Percentiles rank a stretch among this genome's conserved stretches.
These are phyloP conservation scores for Apostichopus californicus DNA, from an alignment of 35 echinoderm and acorn worm genomes.

Conservation along the genomic window DNA sequence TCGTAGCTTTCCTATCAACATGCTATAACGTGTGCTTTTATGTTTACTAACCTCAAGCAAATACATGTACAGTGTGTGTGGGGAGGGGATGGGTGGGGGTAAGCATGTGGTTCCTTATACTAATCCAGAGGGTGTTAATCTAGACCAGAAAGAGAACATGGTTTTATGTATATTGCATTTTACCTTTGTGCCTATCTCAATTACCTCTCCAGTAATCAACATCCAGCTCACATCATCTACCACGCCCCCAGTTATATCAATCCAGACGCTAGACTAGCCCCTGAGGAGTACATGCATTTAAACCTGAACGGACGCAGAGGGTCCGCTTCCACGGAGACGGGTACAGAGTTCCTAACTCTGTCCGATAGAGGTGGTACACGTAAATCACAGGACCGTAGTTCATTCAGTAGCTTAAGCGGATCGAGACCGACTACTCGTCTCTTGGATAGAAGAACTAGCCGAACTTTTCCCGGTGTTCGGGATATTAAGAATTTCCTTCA, in stretches of 20 bases:
- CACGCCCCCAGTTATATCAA: slow-evolving; percentile 79
- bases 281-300: slow-evolving; percentile 76
- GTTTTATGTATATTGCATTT: neutral
- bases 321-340: slow-evolving; percentile 53
- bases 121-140: too few species aligned
- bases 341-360: slow-evolving; percentile 65
- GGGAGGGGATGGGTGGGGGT: too few species aligned
- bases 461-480: slow-evolving; percentile 60
- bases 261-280: slow-evolving; percentile 52
- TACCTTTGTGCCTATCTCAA: neutral
- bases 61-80: too few species aligned
- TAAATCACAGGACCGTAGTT: slow-evolving; percentile 42
- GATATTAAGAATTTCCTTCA: slow-evolving; percentile 75
- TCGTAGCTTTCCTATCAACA: too few species aligned
- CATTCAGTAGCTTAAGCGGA: slow-evolving; percentile 27
- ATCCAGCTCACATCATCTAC: slow-evolving; percentile 75
- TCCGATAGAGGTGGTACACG: slow-evolving; percentile 43
- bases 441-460: slow-evolving; percentile 23
- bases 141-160: too few species aligned
- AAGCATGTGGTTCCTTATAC: too few species aligned
- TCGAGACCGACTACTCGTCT: slow-evolving; percentile 33
- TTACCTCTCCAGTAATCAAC: slow-evolving; percentile 37
- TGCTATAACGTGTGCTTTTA: too few species aligned
- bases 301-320: slow-evolving; percentile 64
- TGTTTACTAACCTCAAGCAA: too few species aligned